Evolutionary conservation across 2,888 invertebrate species (phyloP), one percentile per base, ranked within the genome.

Genomic region (Seira musarum): DNA sequence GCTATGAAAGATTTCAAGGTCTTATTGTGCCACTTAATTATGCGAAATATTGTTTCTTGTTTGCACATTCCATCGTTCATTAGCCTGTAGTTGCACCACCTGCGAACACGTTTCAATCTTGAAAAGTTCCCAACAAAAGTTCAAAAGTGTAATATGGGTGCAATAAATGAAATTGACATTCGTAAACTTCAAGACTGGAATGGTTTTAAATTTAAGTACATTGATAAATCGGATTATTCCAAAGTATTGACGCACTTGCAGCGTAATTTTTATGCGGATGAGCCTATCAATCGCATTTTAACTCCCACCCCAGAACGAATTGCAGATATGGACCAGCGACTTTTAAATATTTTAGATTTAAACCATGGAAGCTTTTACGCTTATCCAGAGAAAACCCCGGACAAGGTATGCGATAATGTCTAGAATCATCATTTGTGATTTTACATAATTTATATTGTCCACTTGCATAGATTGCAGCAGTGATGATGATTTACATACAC

Each of bases 401-500:
- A 69, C n/a, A 74, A 74, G 74, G 80, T 80, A 72, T n/a, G 13
- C 13, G 40, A n/a, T n/a, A n/a, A n/a, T n/a, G n/a, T n/a, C n/a
- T n/a, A n/a, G n/a, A 30, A 30, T 2, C 8, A 30, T 8, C 30
- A 8, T 2, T n/a, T n/a, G 30, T 30, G 8, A 30, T 30, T 30
- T 30, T 30, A 8, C 30, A 30, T 8, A 30, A 30, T 30, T 5
- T 30, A 30, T 30, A 30, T n/a, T n/a, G n/a, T n/a, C 30, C 8
- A 30, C 30, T 30, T 30, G 30, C 3, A 5, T 17, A 80, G 80
- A 13, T 80, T 25, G 80, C 67, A n/a, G 75, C 70, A 5, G 75
- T 80, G 1, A 21, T 75, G 0, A 70, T 80, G n/a, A 49, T 80
- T 19, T 71, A 69, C 70, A 24, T 68, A 17, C 75, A 75, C 13